Percentiles rank a stretch among this genome's conserved stretches.
Evolutionary conservation across 1,140 invertebrate genomes (phyloP).

Genomic region (Onthophagus taurus): DNA sequence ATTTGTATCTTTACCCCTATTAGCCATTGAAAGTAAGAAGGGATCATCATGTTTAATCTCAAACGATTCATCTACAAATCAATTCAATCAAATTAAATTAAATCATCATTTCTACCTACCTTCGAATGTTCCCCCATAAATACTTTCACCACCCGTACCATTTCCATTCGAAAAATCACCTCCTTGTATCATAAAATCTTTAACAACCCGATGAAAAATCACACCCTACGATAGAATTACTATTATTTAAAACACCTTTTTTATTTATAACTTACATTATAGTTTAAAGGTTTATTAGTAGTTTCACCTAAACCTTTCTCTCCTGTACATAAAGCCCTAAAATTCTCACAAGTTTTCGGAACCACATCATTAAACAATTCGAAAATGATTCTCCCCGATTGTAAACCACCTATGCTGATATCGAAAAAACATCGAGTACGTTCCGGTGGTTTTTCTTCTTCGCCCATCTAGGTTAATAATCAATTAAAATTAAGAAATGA

Average conservation of each 20-base stretch:
- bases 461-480: no score
- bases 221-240: conserved; percentile 49
- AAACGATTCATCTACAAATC: conserved; percentile 78
- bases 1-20: conserved; percentile 92
- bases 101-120: conserved; percentile 41
- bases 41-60: conserved; percentile 79
- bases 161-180: conserved; percentile 83
- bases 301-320: conserved; percentile 68
- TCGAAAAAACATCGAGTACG: conserved; percentile 79
- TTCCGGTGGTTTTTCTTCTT: conserved; percentile 32
- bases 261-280: conserved; percentile 44
- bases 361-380: conserved; percentile 88
- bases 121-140: conserved; percentile 83
- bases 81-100: not conserved
- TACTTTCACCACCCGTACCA: conserved; percentile 85
- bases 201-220: conserved; percentile 85
- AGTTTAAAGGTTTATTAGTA: conserved; percentile 62
- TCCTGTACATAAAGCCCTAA: conserved; percentile 83
- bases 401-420: conserved; percentile 79
- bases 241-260: not conserved
- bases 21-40: conserved; percentile 91
- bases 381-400: conserved; percentile 84
- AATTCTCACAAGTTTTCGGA: conserved; percentile 92
- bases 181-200: conserved; percentile 86
- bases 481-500: no score